Conservation (phyloP, 1,140 invertebrate species). For the Cataglyphis hispanica region DNA sequence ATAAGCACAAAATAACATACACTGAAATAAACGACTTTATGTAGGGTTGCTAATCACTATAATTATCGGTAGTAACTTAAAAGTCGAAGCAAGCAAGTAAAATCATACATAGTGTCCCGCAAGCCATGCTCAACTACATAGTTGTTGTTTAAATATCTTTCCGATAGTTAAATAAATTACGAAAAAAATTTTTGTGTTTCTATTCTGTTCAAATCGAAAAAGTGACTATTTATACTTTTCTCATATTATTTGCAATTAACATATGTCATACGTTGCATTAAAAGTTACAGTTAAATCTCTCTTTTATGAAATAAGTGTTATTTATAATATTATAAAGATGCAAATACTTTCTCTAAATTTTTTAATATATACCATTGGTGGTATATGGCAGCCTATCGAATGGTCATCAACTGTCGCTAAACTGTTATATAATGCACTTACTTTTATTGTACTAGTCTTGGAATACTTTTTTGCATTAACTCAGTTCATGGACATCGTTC, state of each 20-base stretch:
- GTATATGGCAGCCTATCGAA: constrained; percentile 44
- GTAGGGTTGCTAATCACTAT: not conserved
- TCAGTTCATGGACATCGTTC: constrained; percentile 41
- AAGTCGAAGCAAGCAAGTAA: not conserved
- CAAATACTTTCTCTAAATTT: constrained; percentile 40
- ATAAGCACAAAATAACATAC: not conserved
- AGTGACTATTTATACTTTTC: no score
- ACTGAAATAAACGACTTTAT: not conserved
- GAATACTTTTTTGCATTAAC: constrained; percentile 19
- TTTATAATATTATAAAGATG: not conserved
- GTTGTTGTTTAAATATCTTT: not conserved
- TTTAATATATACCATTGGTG: constrained; percentile 33
- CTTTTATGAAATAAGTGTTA: not conserved
- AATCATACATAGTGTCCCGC: not conserved
- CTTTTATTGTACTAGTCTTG: not conserved
- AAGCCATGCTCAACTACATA: not conserved
- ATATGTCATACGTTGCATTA: no score
- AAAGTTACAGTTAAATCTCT: no score
- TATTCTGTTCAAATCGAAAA: no score
- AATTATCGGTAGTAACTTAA: not conserved
- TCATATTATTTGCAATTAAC: no score
- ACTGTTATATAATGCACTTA: constrained; percentile 11
- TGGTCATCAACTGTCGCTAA: constrained; percentile 35
- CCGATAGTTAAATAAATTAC: not conserved
- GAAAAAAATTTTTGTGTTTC: not conserved